Percentiles rank a stretch among this genome's conserved stretches.
Evolutionary conservation across 2,888 invertebrate species (phyloP).

Genomic region (Blastobasis adustella): DNA sequence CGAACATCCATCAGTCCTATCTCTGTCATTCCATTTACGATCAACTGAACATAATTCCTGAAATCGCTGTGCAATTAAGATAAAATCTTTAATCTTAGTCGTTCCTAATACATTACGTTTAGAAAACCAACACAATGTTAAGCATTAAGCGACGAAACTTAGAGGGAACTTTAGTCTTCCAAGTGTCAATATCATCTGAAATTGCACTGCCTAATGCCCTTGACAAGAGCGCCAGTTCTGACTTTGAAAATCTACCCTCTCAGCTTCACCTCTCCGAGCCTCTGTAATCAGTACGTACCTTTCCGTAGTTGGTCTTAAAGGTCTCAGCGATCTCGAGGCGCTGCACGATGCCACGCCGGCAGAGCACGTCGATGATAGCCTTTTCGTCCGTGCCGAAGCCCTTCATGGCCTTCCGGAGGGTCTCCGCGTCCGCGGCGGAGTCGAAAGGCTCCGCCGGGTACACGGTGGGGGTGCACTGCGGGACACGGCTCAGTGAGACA

Average conservation of each 20-base stretch:
- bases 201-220: too few species aligned
- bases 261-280: too few species aligned
- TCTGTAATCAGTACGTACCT: slow-evolving; percentile 67
- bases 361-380: slow-evolving; percentile 91
- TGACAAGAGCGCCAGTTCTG: too few species aligned
- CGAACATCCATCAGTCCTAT: too few species aligned
- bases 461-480: slow-evolving; percentile 90
- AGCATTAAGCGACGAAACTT: background rate
- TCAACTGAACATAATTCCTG: too few species aligned
- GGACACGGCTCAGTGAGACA: background rate
- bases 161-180: background rate
- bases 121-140: background rate
- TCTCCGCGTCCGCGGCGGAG: slow-evolving; percentile 87
- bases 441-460: slow-evolving; percentile 91
- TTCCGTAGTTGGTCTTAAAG: slow-evolving; percentile 94
- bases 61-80: too few species aligned
- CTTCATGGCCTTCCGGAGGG: slow-evolving; percentile 93
- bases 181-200: background rate
- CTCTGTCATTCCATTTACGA: too few species aligned
- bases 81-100: too few species aligned
- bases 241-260: too few species aligned
- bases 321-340: slow-evolving; percentile 92
- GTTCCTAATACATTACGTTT: background rate
- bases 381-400: slow-evolving; percentile 95
- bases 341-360: slow-evolving; percentile 91